phyloP scores from a whole-genome alignment of 53 echinoderm and acorn worm genomes.

The Holothuria scabra region DNA sequence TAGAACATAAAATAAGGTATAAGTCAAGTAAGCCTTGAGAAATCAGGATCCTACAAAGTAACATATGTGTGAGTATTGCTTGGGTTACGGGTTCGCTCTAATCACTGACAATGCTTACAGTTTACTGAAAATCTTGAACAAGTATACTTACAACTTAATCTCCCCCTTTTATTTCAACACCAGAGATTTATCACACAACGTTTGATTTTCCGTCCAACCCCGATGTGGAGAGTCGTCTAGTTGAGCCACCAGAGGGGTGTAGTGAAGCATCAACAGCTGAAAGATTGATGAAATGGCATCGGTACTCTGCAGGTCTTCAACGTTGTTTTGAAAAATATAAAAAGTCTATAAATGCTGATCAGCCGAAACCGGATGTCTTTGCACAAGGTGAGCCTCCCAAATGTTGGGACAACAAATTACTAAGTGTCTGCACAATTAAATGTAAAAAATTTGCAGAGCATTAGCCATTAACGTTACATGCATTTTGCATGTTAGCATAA shows the following conservation, averaged over 20 bases:
- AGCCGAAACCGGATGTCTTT: slow-evolving; percentile 94
- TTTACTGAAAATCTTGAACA: no score
- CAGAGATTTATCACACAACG: slow-evolving; percentile 97
- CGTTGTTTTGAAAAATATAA: slow-evolving; percentile 63
- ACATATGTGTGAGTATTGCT: no score
- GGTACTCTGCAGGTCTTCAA: slow-evolving; percentile 74
- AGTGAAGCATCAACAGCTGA: slow-evolving; percentile 83
- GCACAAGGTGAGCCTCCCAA: slow-evolving; percentile 75
- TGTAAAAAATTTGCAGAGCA: no score
- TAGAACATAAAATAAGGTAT: no score
- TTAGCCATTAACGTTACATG: no score
- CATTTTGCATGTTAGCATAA: no score
- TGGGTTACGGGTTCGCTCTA: no score
- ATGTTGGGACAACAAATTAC: not conserved
- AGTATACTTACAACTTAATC: not conserved
- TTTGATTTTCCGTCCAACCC: slow-evolving; percentile 88
- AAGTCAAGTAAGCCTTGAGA: no score
- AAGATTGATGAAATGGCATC: slow-evolving; percentile 79
- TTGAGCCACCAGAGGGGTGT: slow-evolving; percentile 90
- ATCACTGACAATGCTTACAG: no score
- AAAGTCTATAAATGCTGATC: slow-evolving; percentile 93
- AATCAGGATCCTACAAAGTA: no score
- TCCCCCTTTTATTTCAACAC: not conserved
- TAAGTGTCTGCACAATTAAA: no score
- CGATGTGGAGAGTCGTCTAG: slow-evolving; percentile 82